A percentile compares a stretch with the other conserved stretches of the same genome.
Conservation (phyloP, 2,888 invertebrate species). For the Zhengitettix transpicula region DNA sequence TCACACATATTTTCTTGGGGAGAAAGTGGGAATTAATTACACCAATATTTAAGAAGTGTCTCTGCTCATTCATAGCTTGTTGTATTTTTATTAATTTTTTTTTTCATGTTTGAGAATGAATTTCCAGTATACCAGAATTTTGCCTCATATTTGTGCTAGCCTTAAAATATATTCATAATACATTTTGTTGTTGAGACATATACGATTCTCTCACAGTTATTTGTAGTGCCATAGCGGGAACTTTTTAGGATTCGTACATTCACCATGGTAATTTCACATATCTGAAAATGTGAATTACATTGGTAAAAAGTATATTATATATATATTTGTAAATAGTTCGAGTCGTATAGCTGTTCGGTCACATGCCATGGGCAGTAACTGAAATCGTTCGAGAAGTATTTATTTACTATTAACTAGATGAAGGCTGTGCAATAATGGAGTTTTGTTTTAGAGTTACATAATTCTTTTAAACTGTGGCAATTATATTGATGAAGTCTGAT, state of each 20-base stretch:
- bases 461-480: too few species aligned
- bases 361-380: background rate
- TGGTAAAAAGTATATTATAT: too few species aligned
- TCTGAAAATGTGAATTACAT: background rate
- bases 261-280: background rate
- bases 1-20: background rate
- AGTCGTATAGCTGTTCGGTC: background rate
- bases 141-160: background rate
- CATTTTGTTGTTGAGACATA: background rate
- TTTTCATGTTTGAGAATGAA: too few species aligned
- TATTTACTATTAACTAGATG: background rate
- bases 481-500: too few species aligned
- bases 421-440: background rate
- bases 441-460: background rate
- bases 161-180: background rate
- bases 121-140: background rate
- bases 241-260: background rate
- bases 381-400: background rate
- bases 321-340: too few species aligned
- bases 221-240: background rate
- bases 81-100: background rate
- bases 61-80: background rate
- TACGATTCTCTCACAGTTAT: background rate
- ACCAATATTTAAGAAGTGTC: background rate
- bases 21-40: too few species aligned